phyloP scores from a whole-genome alignment of 2,113 vertebrate species.

The Psittacula cyanocephala region DNA sequence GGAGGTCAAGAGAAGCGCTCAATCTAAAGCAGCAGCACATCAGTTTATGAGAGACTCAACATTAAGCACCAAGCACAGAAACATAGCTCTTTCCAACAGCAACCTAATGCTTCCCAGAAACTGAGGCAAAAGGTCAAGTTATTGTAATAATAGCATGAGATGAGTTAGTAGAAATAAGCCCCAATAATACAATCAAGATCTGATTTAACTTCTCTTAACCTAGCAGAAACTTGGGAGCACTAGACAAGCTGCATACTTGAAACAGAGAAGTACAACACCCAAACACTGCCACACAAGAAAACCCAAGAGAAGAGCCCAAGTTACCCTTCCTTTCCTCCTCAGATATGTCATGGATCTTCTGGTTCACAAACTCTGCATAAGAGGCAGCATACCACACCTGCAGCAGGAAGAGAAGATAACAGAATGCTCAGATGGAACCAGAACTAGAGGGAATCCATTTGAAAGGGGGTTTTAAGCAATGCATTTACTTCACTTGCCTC shows the following conservation, averaged over 20 bases:
- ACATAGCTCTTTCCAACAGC: not conserved
- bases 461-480: not conserved
- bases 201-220: not conserved
- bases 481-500: not conserved
- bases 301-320: not conserved
- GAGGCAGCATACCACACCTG: conserved; percentile 98
- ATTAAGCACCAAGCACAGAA: not conserved
- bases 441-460: not conserved
- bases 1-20: not conserved
- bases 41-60: not conserved
- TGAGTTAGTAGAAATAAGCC: not conserved
- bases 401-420: not conserved
- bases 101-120: not conserved
- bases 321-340: conserved; percentile 96
- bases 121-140: not conserved
- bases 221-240: not conserved
- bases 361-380: conserved; percentile 94
- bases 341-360: conserved; percentile 94
- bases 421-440: not conserved
- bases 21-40: not conserved
- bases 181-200: not conserved
- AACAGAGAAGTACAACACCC: not conserved
- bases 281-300: not conserved
- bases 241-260: not conserved
- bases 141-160: not conserved